Conservation (phyloP, 2,888 invertebrate species). For the Anoplius nigerrimus region DNA sequence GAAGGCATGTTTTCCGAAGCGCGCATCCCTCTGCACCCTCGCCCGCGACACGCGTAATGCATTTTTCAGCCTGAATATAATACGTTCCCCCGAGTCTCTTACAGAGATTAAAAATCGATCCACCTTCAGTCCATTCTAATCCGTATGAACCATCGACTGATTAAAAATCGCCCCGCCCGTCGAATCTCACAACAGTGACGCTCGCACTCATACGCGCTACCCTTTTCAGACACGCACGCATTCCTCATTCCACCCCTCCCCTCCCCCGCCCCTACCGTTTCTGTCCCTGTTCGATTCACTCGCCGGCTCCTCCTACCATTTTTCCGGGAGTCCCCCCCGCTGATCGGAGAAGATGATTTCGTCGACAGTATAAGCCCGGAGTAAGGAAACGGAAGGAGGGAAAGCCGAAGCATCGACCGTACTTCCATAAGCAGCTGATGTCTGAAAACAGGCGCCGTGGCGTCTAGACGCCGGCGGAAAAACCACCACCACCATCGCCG, state of each 20-base stretch:
- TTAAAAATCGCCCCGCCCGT: conserved; percentile 49
- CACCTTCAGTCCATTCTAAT: conserved; percentile 43
- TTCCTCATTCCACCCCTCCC: no score
- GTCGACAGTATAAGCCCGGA: conserved; percentile 11
- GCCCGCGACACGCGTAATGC: conserved; percentile 15
- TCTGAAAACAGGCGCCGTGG: conserved; percentile 53
- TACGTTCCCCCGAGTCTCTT: conserved; percentile 46
- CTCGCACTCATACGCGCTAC: background rate
- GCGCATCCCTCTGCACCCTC: conserved; percentile 13
- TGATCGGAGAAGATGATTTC: conserved; percentile 2
- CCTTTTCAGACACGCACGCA: conserved; percentile 10
- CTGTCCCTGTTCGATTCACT: no score
- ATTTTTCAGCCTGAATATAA: conserved; percentile 17
- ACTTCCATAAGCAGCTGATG: conserved; percentile 56
- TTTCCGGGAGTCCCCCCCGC: no score
- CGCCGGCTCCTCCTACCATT: no score
- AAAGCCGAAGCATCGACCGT: conserved; percentile 43
- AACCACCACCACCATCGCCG: conserved; percentile 17
- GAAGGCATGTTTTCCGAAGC: conserved; percentile 7
- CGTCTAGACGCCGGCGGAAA: conserved; percentile 55
- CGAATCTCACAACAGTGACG: conserved; percentile 13
- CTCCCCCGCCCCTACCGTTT: no score
- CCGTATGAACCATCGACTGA: conserved; percentile 51
- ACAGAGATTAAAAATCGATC: conserved; percentile 62
- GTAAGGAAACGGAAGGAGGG: conserved; percentile 4